Percentiles rank a stretch among this genome's conserved stretches.
phyloP scores from a whole-genome alignment of 2,113 vertebrate species.

The Vidua macroura region DNA sequence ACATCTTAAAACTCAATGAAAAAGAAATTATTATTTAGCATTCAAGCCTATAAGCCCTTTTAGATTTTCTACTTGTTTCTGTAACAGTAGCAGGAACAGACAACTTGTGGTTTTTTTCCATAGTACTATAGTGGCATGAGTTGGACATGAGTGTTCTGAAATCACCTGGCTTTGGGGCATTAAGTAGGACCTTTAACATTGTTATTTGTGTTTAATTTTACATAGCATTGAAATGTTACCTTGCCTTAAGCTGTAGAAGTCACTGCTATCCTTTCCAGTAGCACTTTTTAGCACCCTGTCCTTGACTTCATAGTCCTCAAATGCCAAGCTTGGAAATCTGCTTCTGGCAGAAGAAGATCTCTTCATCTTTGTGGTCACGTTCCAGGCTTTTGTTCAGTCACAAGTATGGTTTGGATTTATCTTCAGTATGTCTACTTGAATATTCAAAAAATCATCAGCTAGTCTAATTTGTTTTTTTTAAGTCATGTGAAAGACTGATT shows the following conservation, averaged over 20 bases:
- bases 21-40: neutral
- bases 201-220: slow-evolving; percentile 63
- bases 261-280: slow-evolving; percentile 35
- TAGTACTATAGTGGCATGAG: neutral
- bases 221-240: neutral
- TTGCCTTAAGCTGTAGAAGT: slow-evolving; percentile 52
- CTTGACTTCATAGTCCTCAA: slow-evolving; percentile 61
- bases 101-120: neutral
- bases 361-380: slow-evolving; percentile 73
- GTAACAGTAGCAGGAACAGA: neutral
- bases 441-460: slow-evolving; percentile 85
- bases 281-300: slow-evolving; percentile 44
- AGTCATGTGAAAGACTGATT: slow-evolving; percentile 83
- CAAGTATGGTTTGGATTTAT: slow-evolving; percentile 78
- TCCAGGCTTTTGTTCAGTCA: slow-evolving; percentile 78
- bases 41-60: neutral
- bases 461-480: slow-evolving; percentile 80
- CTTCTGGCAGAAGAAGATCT: slow-evolving; percentile 69
- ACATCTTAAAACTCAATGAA: neutral
- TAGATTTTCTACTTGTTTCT: neutral
- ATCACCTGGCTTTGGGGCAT: slow-evolving; percentile 41
- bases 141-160: neutral
- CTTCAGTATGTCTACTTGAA: slow-evolving; percentile 79
- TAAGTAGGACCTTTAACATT: slow-evolving; percentile 32
- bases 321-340: slow-evolving; percentile 53